Evolutionary conservation across 2,888 invertebrate genomes (phyloP).

Genomic region (Allacma fusca): DNA sequence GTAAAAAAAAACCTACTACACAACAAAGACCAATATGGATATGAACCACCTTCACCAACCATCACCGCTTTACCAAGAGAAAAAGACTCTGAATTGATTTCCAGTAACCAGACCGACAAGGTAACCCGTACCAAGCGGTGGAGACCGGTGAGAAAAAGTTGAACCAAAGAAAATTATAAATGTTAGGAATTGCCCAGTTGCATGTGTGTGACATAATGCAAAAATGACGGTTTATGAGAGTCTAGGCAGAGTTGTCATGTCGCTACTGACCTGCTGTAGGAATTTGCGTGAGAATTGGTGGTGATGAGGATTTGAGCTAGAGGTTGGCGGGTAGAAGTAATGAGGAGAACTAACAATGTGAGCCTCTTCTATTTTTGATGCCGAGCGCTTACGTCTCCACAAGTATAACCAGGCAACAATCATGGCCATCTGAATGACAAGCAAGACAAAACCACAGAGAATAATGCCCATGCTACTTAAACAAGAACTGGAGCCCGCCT

Average conservation of each 20-base stretch:
- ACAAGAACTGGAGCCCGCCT: slow-evolving; percentile 67
- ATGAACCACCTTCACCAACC: slow-evolving; percentile 31
- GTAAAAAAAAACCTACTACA: neutral
- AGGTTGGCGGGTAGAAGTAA: slow-evolving; percentile 49
- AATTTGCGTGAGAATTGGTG: slow-evolving; percentile 59
- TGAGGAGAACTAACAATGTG: slow-evolving; percentile 47
- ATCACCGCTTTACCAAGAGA: slow-evolving; percentile 24
- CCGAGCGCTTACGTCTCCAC: slow-evolving; percentile 73
- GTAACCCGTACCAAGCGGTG: slow-evolving; percentile 18
- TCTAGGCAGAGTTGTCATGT: slow-evolving; percentile 50
- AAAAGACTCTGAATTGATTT: slow-evolving; percentile 10
- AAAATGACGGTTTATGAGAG: slow-evolving; percentile 45
- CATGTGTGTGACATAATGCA: slow-evolving; percentile 1
- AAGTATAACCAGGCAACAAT: slow-evolving; percentile 88
- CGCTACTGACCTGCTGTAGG: slow-evolving; percentile 56
- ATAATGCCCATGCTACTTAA: slow-evolving; percentile 82
- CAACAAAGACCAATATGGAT: neutral
- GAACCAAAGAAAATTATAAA: slow-evolving; percentile 30
- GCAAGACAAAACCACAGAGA: slow-evolving; percentile 83
- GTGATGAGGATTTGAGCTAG: slow-evolving; percentile 37
- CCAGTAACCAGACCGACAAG: slow-evolving; percentile 5
- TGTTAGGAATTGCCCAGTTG: slow-evolving; percentile 5
- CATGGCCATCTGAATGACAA: slow-evolving; percentile 84
- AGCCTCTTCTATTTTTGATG: slow-evolving; percentile 52
- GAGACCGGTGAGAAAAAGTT: slow-evolving; percentile 8